Percentiles rank a stretch among this genome's conserved stretches.
These are phyloP conservation scores for Colistium nudipinnis DNA, from an alignment of 2,113 vertebrate genomes.

Conservation along the genomic window DNA sequence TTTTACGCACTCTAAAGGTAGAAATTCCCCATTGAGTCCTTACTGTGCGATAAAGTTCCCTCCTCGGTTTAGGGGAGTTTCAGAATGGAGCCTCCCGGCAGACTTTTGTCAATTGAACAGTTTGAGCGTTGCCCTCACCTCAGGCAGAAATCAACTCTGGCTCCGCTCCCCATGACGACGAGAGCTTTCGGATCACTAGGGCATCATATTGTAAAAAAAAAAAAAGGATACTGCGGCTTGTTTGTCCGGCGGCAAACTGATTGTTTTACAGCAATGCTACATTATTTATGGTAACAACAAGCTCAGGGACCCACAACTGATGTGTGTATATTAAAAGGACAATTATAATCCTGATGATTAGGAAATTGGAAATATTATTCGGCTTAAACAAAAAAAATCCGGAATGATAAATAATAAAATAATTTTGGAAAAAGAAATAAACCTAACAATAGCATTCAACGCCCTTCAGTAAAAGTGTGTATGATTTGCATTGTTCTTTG, in stretches of 20 bases:
- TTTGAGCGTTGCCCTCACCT: slow-evolving; percentile 63
- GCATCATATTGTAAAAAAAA: slow-evolving; percentile 37
- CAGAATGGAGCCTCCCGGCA: slow-evolving; percentile 65
- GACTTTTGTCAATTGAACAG: slow-evolving; percentile 64
- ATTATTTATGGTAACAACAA: background rate
- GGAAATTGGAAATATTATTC: too few relatives aligned
- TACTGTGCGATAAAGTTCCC: slow-evolving; percentile 38
- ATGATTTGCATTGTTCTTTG: too few relatives aligned
- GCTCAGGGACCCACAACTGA: background rate
- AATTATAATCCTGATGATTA: background rate
- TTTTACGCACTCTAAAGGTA: slow-evolving; percentile 46
- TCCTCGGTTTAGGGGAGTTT: slow-evolving; percentile 45
- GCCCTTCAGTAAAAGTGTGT: too few relatives aligned
- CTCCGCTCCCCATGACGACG: slow-evolving; percentile 26
- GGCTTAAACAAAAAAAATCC: too few relatives aligned
- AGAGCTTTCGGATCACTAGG: slow-evolving; percentile 44
- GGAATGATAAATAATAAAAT: too few relatives aligned
- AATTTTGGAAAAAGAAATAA: too few relatives aligned
- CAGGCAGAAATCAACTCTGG: slow-evolving; percentile 70
- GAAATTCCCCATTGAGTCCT: slow-evolving; percentile 47
- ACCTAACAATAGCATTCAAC: too few relatives aligned
- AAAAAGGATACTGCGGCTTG: slow-evolving; percentile 8
- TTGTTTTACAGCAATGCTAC: background rate
- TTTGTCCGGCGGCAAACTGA: slow-evolving; percentile 2
- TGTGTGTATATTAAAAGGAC: background rate